Base-by-base conservation (phyloP, 2,113 vertebrate species). In the Thalassarche chlororhynchos region DNA sequence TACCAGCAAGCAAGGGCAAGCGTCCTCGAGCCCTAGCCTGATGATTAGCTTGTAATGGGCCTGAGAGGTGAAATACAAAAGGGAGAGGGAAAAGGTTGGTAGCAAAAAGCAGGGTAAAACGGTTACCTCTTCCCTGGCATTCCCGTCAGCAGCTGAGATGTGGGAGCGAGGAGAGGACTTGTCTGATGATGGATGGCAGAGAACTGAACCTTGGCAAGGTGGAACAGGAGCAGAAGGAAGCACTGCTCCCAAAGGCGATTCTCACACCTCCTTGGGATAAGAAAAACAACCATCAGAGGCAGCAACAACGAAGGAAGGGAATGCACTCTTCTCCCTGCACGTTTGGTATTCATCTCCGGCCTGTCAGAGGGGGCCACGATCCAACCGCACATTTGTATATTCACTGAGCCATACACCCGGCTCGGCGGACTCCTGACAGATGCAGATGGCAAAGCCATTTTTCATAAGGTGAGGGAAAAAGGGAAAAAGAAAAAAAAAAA, bases 371-470 rank as follows among this genome's bases (percentile, higher is more conserved):
- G 87, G 84, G 57, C 81, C 90, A 71, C 12, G 8, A 89, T 98
- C 97, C 98, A 98, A 84, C 86, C 32, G 2, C 95, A 91, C 93
- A 90, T 98, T 97, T 97, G 96, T 97, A 93, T 96, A 97, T 97
- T 97, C 98, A 98, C 87, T 97, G 98, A 98, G 97, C 97, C 64
- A 0, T 97, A 62, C 78, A 55, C 93, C 47, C 19, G 2, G 82
- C 92, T 96, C 81, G 38, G 89, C 47, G 42, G 91, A 46, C 96
- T 96, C 90, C 96, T 98, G 97, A 98, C 97, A 98, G 97, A 97
- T 98, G 96, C 96, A 98, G 97, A 97, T 94, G 95, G 95, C 93
- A 98, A 97, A 97, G 89, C 94, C 97, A 97, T 98, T 98, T 98
- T 98, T 98, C 98, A 98, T 95, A 89, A 97, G 92, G 92, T 90